Evolutionary conservation across 2,113 vertebrate genomes (phyloP), one percentile per base, ranked within the genome.

Genomic region (Sterrhoptilus dennistouni): DNA sequence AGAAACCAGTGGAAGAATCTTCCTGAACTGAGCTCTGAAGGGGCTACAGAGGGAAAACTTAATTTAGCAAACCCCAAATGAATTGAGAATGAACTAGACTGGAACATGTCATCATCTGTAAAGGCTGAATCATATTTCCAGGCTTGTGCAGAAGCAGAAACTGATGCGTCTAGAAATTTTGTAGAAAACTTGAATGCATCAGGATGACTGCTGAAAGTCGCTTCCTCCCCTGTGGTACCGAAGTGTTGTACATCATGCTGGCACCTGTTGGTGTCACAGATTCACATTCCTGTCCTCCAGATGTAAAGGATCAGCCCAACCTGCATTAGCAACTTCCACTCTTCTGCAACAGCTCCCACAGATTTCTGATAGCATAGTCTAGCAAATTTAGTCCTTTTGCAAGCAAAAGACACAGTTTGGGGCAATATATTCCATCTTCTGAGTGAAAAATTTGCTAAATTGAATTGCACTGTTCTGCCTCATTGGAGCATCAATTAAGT

Each of bases 101-200:
- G 77, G 52, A 94, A 82, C 20, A 53, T 80, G 82, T 60, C 87
- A 85, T 82, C 63, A 74, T 93, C 76, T 95, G 71, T 80, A 87
- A 92, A 93, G 79, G 72, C 75, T 90, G 71, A 93, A 83, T 97
- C 95, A 93, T 80, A 53, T 88, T 96, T 94, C 70, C 3, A 9
- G 66, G 54, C 66, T 94, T 4, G 12, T 45, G 54, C 53, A 93
- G 82, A 90, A 89, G 56, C 33, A 89, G 81, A 85, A 94, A 90
- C 33, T 61, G 50, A 88, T 68, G 50, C 27, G 54, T 49, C 40
- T 53, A 70, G 59, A 80, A 83, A 72, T 77, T 69, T 18, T 85
- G 25, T 21, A 42, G 63, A 68, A 88, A 87, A 49, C 44, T 42
- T 27, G 36, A 92, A 72, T 65, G 33, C 6, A 1, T 80, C 64